Conservation (phyloP, 2,113 vertebrate genomes). For the Verasper variegatus region DNA sequence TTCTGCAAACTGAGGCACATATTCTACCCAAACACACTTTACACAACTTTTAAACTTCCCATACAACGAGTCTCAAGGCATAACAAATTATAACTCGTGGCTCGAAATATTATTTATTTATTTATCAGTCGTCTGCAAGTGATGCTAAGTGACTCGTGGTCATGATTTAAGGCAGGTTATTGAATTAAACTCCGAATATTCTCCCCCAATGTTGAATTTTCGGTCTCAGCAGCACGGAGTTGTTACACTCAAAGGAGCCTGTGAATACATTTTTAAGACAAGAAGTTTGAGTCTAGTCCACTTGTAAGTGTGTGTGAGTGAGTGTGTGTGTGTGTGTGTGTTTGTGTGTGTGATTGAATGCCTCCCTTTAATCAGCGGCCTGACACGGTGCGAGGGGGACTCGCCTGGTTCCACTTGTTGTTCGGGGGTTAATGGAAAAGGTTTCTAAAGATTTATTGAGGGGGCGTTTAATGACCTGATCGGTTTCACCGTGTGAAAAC, state of each 20-base stretch:
- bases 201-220: not conserved
- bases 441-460: conserved; percentile 82
- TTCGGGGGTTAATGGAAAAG: conserved; percentile 76
- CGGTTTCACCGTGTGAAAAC: conserved; percentile 80
- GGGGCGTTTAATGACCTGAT: conserved; percentile 83
- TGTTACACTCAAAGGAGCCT: not conserved
- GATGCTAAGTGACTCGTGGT: conserved; percentile 49
- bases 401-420: conserved; percentile 77
- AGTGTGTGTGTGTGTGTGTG: not conserved
- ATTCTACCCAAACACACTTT: not conserved
- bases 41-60: conserved; percentile 12
- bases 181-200: conserved; percentile 41
- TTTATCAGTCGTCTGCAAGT: conserved; percentile 29
- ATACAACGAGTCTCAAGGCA: conserved; percentile 20
- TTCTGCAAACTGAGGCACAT: too few species aligned
- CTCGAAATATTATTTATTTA: conserved; percentile 14
- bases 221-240: not conserved
- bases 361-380: conserved; percentile 72
- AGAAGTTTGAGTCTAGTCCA: conserved; percentile 22
- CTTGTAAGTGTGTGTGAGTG: not conserved
- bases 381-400: conserved; percentile 70
- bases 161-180: conserved; percentile 40
- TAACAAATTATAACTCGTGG: conserved; percentile 9
- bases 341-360: conserved; percentile 61
- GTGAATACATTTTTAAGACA: conserved; percentile 19